phyloP scores from a whole-genome alignment of 2,113 vertebrate species.

The Gnathonemus echidnorhynchus region DNA sequence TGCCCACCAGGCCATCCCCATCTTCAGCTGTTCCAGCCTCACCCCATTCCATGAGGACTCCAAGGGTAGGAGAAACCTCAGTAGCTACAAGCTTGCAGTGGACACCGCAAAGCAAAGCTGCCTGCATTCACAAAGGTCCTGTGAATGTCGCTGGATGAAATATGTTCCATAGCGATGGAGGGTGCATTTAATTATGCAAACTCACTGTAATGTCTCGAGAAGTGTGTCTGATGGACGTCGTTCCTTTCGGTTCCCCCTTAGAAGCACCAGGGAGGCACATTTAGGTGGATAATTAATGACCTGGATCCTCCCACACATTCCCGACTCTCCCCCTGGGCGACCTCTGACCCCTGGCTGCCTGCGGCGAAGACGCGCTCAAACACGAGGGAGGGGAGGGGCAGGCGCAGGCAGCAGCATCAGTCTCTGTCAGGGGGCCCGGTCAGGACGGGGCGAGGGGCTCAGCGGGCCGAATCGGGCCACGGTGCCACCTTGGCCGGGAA shows the following conservation, averaged over 20 bases:
- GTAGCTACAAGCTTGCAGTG: background rate
- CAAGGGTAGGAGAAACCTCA: background rate
- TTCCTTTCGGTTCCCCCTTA: background rate
- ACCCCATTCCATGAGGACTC: background rate
- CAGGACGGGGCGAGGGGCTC: background rate
- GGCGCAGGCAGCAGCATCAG: conserved; percentile 24
- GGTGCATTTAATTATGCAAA: background rate
- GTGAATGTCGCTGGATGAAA: background rate
- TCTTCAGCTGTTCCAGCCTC: background rate
- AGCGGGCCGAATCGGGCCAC: background rate
- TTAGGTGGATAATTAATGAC: conserved; percentile 30
- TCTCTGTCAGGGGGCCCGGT: conserved; percentile 28
- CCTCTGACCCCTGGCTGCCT: conserved; percentile 26
- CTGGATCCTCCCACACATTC: conserved; percentile 27
- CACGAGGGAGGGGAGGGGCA: conserved; percentile 21
- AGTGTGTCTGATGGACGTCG: background rate
- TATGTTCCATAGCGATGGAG: background rate
- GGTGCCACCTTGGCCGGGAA: background rate
- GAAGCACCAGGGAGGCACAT: conserved; percentile 21
- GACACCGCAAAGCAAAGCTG: background rate
- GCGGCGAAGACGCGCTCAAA: background rate
- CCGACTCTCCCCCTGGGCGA: conserved; percentile 35
- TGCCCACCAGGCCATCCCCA: background rate
- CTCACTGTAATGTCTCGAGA: background rate
- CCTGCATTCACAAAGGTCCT: background rate